phyloP scores from a whole-genome alignment of 2,113 vertebrate genomes.

The Platysternon megacephalum region DNA sequence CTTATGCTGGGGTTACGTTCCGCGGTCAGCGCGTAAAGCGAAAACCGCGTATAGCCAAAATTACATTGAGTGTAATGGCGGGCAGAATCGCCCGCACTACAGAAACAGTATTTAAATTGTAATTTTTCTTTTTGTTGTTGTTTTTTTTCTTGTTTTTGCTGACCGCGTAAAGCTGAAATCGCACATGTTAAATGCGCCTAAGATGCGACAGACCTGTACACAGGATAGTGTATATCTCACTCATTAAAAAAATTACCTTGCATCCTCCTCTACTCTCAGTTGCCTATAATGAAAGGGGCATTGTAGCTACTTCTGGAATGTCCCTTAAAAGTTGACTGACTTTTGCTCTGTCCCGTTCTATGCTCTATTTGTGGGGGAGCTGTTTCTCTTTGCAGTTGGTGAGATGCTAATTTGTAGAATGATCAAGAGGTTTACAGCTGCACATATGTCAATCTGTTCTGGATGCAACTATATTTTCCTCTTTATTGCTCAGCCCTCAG shows the following conservation, averaged over 20 bases:
- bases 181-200: no score
- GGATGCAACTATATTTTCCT: not conserved
- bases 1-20: no score
- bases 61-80: no score
- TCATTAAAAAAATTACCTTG: not conserved
- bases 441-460: not conserved
- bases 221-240: not conserved
- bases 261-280: accelerated
- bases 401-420: not conserved
- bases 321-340: not conserved
- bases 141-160: no score
- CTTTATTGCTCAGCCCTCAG: not conserved
- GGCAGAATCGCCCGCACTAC: no score
- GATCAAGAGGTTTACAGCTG: not conserved
- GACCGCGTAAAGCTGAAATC: no score
- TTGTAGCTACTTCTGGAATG: no score
- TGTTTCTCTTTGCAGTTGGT: not conserved
- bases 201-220: no score
- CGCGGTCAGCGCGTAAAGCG: no score
- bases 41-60: no score
- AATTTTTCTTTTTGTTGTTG: no score
- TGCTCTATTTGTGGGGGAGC: not conserved
- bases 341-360: not conserved
- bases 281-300: accelerated
- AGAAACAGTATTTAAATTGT: no score